phyloP scores from a whole-genome alignment of 2,113 vertebrate genomes.

The Etheostoma spectabile region DNA sequence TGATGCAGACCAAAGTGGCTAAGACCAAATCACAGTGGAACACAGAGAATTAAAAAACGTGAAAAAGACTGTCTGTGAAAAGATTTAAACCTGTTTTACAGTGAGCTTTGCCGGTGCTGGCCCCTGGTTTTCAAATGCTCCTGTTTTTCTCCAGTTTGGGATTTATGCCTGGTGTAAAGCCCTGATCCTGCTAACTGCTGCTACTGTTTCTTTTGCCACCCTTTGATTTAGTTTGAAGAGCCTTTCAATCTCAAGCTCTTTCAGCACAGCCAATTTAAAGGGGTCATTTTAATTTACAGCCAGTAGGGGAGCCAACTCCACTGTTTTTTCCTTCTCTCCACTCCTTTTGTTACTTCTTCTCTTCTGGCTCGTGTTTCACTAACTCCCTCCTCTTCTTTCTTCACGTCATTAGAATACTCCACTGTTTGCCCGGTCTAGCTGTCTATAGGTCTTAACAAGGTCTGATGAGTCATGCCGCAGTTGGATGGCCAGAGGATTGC shows the following conservation, averaged over 20 bases:
- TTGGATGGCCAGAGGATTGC: conserved; percentile 24
- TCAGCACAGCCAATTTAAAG: background rate
- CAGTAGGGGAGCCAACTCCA: conserved; percentile 55
- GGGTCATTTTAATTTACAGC: conserved; percentile 15
- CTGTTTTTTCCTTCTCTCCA: conserved; percentile 1
- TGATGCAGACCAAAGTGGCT: conserved; percentile 43
- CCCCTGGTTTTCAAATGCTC: conserved; percentile 67
- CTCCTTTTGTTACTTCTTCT: background rate
- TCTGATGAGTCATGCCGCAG: conserved; percentile 13
- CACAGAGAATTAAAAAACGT: conserved; percentile 66
- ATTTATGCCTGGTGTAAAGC: conserved; percentile 56
- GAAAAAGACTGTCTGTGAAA: conserved; percentile 83
- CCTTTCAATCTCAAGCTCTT: conserved; percentile 20
- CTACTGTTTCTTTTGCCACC: conserved; percentile 63
- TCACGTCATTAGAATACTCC: background rate
- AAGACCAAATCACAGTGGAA: conserved; percentile 42
- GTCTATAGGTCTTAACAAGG: conserved; percentile 26
- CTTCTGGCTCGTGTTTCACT: conserved; percentile 43
- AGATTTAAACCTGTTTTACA: conserved; percentile 90
- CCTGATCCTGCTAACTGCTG: conserved; percentile 81
- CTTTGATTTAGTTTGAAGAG: background rate
- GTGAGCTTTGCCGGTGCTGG: conserved; percentile 82
- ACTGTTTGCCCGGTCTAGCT: conserved; percentile 21
- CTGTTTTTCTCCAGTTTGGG: conserved; percentile 53
- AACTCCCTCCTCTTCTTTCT: conserved; percentile 32